phyloP scores from a whole-genome alignment of 2,888 invertebrate species.

The Parnassius glacialis region DNA sequence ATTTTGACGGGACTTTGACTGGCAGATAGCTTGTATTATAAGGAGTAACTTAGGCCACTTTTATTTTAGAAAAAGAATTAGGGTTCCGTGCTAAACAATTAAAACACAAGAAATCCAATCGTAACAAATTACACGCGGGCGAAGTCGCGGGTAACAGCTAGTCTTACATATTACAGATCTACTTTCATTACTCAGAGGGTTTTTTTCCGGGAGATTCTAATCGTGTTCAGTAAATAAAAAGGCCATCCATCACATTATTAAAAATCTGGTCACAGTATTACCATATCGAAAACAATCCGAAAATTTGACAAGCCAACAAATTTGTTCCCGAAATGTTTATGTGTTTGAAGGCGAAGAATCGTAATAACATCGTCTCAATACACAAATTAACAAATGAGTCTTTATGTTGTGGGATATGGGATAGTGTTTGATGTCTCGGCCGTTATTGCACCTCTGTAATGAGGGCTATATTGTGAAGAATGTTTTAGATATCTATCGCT shows the following conservation, averaged over 20 bases:
- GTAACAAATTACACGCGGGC: no score
- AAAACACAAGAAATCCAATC: no score
- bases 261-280: constrained; percentile 28
- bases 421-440: constrained; percentile 3
- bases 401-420: constrained; percentile 29
- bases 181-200: no score
- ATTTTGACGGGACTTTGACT: no score
- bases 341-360: constrained; percentile 29
- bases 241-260: background rate
- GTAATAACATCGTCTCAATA: constrained; percentile 46
- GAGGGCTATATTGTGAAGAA: constrained; percentile 12
- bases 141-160: no score
- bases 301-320: constrained; percentile 20
- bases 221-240: no score
- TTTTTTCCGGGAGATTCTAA: no score
- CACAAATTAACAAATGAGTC: constrained; percentile 45
- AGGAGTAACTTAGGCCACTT: no score
- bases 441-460: constrained; percentile 12
- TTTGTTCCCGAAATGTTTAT: constrained; percentile 15
- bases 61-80: no score
- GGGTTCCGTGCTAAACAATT: no score
- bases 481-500: constrained; percentile 11
- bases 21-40: no score
- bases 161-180: no score
- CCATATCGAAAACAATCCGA: constrained; percentile 39